Evolutionary conservation across 2,113 vertebrate species (phyloP).

Genomic region (Catharus minimus): DNA sequence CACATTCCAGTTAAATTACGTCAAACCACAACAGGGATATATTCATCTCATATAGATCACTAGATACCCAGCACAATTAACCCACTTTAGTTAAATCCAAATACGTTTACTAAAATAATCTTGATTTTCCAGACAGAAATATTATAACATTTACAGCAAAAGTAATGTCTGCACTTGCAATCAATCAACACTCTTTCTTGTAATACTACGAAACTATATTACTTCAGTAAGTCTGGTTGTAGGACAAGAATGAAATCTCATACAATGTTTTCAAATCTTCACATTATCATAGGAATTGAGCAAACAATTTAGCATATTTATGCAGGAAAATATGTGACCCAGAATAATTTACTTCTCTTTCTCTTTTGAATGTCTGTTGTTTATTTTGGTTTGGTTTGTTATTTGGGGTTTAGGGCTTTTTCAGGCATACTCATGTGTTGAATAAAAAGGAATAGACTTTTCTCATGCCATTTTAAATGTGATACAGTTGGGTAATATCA

Average conservation of each 20-base stretch:
- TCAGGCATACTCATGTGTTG: not conserved
- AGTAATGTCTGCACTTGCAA: not conserved
- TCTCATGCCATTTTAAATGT: not conserved
- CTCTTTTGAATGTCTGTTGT: not conserved
- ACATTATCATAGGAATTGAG: not conserved
- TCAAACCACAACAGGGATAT: not conserved
- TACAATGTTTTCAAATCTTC: not conserved
- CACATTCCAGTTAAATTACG: not conserved
- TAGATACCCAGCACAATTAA: not conserved
- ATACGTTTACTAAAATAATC: not conserved
- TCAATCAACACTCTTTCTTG: not conserved
- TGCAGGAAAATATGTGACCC: not conserved
- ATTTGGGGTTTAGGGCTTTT: not conserved
- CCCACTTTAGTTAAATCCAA: not conserved
- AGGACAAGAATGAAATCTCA: not conserved
- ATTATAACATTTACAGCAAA: not conserved
- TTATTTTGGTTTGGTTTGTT: not conserved
- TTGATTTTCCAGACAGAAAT: not conserved
- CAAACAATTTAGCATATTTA: not conserved
- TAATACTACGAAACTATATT: not conserved
- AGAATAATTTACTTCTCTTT: not conserved
- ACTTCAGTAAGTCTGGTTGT: not conserved
- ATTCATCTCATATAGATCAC: not conserved
- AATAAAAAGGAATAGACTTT: not conserved
- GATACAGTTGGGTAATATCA: not conserved